Evolutionary conservation across 1,140 invertebrate genomes (phyloP), one percentile per base, ranked within the genome.

Genomic region (Teleopsis dalmanni): DNA sequence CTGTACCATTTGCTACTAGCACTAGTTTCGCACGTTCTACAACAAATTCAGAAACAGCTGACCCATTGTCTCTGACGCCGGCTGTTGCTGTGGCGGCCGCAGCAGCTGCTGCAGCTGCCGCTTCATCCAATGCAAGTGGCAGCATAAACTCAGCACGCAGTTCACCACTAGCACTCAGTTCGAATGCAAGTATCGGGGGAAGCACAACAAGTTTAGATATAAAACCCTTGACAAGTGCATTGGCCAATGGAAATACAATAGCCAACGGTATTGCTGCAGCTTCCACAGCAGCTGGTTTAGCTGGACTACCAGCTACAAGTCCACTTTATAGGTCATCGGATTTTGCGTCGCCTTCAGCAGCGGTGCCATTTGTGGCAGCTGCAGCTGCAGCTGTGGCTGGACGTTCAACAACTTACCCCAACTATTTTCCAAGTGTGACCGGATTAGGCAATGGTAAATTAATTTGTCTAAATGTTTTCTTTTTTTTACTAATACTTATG

Each of bases 121-220:
- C 51, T 41, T 60, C 56, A 2, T 53, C 50, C 6, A 57, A 51
- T 34, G 55, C 58, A 14, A 52, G 50, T 21, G 53, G 54, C 4
- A 60, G 58, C 37, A 65, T 69, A 46, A 69, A 57, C 41, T 65
- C 67, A 9, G 63, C 61, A 50, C 62, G 66, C 38, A 69, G 66
- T 47, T 70, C 65, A 10, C 65, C 65, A n/a, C 43, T 69, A 38
- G 65, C 65, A 8, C 37, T 69, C 8, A 69, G 65, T 51, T 69
- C 65, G 11, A 67, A 69, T 48, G 62, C 65, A 25, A 68, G 65
- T 44, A 57, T 66, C 7, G 60, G 63, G 8, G 59, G 63, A 4
- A 57, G 58, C 8, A 56, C 45, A 29, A 38, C 62, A 7, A 60
- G 60, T 19, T 27, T 48, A 40, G 52, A 47, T 11, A 52, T 52